Base-by-base conservation (phyloP, 1,140 invertebrate species). In the Drosophila saltans region DNA sequence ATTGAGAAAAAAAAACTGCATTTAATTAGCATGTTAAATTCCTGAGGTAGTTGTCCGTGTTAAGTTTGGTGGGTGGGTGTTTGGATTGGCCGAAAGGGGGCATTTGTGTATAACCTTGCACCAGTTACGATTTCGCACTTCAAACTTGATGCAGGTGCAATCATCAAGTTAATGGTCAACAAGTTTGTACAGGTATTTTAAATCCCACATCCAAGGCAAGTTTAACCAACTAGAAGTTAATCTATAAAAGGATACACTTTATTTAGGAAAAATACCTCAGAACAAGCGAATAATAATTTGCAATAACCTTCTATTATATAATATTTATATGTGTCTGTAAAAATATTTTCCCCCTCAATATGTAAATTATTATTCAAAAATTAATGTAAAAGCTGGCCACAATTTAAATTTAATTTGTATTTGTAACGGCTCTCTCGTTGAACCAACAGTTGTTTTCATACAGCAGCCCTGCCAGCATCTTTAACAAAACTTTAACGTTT, bases 11-110 rank as follows among this genome's bases (percentile, higher is more conserved):
- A 26, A 80, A 64, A 59, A 59, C 33, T 75, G 81, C 76, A 80
- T 70, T 85, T 71, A 75, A 75, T 66, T 82, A 64, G 60, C 72
- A 30, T 33, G 57, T 48, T 16, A 24, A 36, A 21, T 36, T 41
- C 26, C 43, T 45, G 61, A 26, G 16, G 8, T 56, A 41, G 21
- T 36, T 36, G 33, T 36, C 33, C 33, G 33, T 36, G 6, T 4
- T 4, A 5, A 4, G 33, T 6, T 36, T 5, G 3, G 33, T 36
- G 24, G 45, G 9, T 48, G 33, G 48, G 21, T 30, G 8, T 21
- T 10, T 41, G 57, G 16, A 43, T 66, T 16, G 16, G 16, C 16
- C 16, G 16, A 16, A 16, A 16, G 16, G 45, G 28, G 41, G 16
- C 8, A 21, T 48, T 1, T 9, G 16, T 11, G 59, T 63, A 61